Evolutionary conservation across 2,113 vertebrate species (phyloP), one percentile per base, ranked within the genome.

Genomic region (Eurypyga helias): DNA sequence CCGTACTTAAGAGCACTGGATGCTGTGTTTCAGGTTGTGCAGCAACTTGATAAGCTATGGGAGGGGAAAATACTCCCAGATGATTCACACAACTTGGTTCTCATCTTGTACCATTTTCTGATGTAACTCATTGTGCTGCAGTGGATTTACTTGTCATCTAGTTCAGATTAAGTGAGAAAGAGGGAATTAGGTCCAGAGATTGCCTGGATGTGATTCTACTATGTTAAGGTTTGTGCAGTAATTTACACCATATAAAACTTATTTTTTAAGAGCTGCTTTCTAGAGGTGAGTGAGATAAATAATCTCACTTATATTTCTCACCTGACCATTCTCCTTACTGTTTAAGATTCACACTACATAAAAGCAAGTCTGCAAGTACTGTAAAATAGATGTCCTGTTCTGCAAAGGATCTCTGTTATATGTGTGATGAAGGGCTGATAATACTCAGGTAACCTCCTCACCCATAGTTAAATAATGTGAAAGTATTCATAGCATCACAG

Each of bases 161-260:
- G 83, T 57, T 69, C 92, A 96, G 90, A 95, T 96, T 77, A 96
- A 96, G 93, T 96, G 93, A 96, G 83, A 94, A 96, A 87, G 87
- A 91, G 93, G 69, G 81, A 96, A 91, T 97, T 93, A 89, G 81
- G 80, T 95, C 81, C 89, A 89, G 94, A 96, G 89, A 95, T 96
- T 97, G 94, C 91, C 93, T 96, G 91, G 93, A 89, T 96, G 93
- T 76, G 89, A 93, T 93, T 94, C 91, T 41, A 34, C 93, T 89
- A 19, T 78, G 91, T 96, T 97, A 96, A 96, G 87, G 96, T 97
- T 97, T 97, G 87, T 96, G 96, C 96, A 96, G 87, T 95, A 95
- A 93, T 94, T 96, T 96, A 91, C 84, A 89, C 94, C 81, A 17
- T 69, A 89, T 78, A 93, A 91, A 96, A 79, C 73, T 75, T 94